Evolutionary conservation across 2,113 vertebrate genomes (phyloP).

Genomic region (Colistium nudipinnis): DNA sequence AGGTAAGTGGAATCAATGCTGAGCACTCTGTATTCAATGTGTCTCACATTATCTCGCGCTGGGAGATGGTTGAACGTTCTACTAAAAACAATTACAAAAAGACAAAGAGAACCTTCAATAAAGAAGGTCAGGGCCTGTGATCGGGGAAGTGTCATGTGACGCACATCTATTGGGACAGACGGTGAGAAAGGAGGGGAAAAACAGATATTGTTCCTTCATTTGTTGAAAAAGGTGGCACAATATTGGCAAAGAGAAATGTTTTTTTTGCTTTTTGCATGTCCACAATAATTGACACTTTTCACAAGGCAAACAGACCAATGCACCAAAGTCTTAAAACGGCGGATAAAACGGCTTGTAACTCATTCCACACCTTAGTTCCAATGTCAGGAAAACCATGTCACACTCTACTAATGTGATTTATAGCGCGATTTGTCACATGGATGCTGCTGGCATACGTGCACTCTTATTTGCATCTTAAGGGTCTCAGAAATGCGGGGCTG

Average conservation of each 20-base stretch:
- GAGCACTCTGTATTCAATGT: conserved; percentile 72
- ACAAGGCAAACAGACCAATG: conserved; percentile 55
- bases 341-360: conserved; percentile 51
- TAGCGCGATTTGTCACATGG: conserved; percentile 65
- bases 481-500: conserved; percentile 59
- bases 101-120: conserved; percentile 65
- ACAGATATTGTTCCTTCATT: conserved; percentile 63
- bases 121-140: conserved; percentile 68
- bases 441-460: conserved; percentile 59
- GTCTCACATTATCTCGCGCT: conserved; percentile 61
- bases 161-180: conserved; percentile 59
- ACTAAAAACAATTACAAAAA: conserved; percentile 75
- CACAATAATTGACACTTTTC: conserved; percentile 45
- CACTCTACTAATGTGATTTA: conserved; percentile 62
- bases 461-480: conserved; percentile 75
- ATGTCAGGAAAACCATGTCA: conserved; percentile 56
- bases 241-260: conserved; percentile 61
- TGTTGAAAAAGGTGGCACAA: conserved; percentile 66
- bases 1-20: conserved; percentile 73
- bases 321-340: conserved; percentile 59
- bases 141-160: conserved; percentile 50
- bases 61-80: conserved; percentile 53
- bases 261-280: conserved; percentile 49
- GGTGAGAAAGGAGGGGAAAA: conserved; percentile 54
- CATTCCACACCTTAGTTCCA: conserved; percentile 53